Conservation (phyloP, 1,140 invertebrate genomes). For the Chelonus insularis region DNA sequence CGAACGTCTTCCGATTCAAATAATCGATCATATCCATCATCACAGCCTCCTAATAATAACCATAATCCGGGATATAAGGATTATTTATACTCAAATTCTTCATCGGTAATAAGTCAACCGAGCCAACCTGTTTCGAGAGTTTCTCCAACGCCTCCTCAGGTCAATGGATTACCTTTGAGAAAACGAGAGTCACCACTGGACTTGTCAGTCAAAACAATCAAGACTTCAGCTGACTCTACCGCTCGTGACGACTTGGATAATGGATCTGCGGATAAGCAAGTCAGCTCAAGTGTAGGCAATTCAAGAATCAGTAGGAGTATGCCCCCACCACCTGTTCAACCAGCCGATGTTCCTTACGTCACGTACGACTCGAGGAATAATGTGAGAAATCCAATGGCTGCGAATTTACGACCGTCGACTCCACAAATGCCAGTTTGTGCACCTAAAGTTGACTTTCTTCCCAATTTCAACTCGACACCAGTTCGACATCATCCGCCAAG, state of each 20-base stretch:
- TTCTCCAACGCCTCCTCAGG: conserved; percentile 29
- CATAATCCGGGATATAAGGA: conserved; percentile 44
- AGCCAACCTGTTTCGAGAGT: conserved; percentile 14
- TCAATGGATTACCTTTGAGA: conserved; percentile 41
- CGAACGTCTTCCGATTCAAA: conserved; percentile 36
- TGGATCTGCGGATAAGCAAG: conserved; percentile 37
- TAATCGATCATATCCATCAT: conserved; percentile 24
- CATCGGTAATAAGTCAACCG: conserved; percentile 20
- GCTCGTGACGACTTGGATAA: conserved; percentile 68
- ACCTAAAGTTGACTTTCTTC: conserved; percentile 72
- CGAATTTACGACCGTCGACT: conserved; percentile 42
- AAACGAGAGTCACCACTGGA: conserved; percentile 79
- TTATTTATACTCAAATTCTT: conserved; percentile 37
- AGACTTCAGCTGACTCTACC: conserved; percentile 82
- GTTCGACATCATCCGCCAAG: conserved; percentile 21
- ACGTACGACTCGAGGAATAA: conserved; percentile 41
- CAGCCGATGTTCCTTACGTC: conserved; percentile 34
- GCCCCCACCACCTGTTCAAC: conserved; percentile 39
- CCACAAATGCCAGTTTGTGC: conserved; percentile 56
- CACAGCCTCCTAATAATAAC: conserved; percentile 7
- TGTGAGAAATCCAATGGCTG: conserved; percentile 24
- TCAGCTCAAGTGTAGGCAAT: conserved; percentile 33
- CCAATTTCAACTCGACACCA: conserved; percentile 64
- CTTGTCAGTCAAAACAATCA: conserved; percentile 82
- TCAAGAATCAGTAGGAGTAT: conserved; percentile 44